phyloP scores from a whole-genome alignment of 2,797 vertebrate species.

The Falco novaeseelandiae region DNA sequence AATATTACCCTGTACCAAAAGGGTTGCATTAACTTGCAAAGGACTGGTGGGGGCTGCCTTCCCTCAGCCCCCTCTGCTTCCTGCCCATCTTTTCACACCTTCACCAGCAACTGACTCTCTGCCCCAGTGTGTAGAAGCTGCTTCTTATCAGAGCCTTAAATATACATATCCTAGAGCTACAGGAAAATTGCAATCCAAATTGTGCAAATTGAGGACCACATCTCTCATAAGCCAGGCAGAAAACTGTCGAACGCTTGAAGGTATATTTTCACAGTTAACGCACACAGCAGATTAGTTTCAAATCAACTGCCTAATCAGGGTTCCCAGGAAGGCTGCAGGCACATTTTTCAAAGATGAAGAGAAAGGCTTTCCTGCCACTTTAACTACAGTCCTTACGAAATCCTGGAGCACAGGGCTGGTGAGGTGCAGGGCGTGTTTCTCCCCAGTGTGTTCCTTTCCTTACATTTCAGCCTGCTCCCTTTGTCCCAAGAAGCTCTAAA shows the following conservation, averaged over 20 bases:
- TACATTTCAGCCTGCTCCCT: not conserved
- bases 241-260: not conserved
- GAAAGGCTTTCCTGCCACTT: constrained; percentile 19
- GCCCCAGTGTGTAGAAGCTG: not conserved
- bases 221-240: constrained; percentile 22
- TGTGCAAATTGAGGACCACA: constrained; percentile 32
- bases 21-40: not conserved
- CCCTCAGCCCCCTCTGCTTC: not conserved
- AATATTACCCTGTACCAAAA: not conserved
- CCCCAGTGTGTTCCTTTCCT: not conserved
- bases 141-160: constrained; percentile 44
- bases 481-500: not conserved
- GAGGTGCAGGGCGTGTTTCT: not conserved
- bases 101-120: not conserved
- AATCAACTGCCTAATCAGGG: constrained; percentile 53
- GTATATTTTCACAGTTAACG: constrained; percentile 45
- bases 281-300: constrained; percentile 51
- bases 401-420: fast-evolving
- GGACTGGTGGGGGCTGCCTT: not conserved
- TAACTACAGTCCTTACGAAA: not conserved
- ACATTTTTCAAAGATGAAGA: constrained; percentile 25
- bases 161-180: constrained; percentile 42
- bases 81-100: not conserved
- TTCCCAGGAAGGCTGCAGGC: constrained; percentile 38
- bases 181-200: constrained; percentile 42